A percentile compares a stretch with the other conserved stretches of the same genome.
Evolutionary conservation across 2,888 invertebrate species (phyloP).

Genomic region (Andrena camellia): DNA sequence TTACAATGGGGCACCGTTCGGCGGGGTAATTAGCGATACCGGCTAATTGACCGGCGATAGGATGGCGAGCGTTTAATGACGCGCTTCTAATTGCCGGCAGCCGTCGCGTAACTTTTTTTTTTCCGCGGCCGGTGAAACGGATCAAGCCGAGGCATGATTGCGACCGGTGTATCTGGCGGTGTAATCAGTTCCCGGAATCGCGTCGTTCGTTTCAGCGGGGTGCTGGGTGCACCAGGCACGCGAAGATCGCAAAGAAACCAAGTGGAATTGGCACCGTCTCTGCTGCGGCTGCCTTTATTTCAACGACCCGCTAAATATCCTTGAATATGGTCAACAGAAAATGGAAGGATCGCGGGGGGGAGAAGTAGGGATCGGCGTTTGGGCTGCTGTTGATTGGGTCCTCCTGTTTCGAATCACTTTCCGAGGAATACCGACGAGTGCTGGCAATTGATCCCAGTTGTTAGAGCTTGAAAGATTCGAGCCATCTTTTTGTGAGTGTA

Average conservation of each 20-base stretch:
- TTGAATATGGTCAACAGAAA: background rate
- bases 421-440: too few species aligned
- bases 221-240: background rate
- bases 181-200: conserved; percentile 35
- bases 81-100: conserved; percentile 54
- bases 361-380: too few species aligned
- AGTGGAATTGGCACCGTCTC: background rate
- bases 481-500: too few species aligned
- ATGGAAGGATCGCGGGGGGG: too few species aligned
- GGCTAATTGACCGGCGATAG: conserved; percentile 59
- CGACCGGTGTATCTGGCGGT: conserved; percentile 17
- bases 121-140: conserved; percentile 26
- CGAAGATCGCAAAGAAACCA: conserved; percentile 12
- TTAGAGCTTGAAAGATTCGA: too few species aligned
- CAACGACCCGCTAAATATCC: background rate
- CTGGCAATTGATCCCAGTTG: too few species aligned
- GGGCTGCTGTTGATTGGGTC: too few species aligned
- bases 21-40: conserved; percentile 51
- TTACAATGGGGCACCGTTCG: conserved; percentile 26
- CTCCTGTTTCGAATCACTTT: too few species aligned
- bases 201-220: conserved; percentile 16
- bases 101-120: conserved; percentile 41
- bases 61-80: conserved; percentile 47
- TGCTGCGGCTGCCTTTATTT: background rate
- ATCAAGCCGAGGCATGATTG: conserved; percentile 38